These are phyloP conservation scores for Pristionchus exspectatus DNA, from an alignment of 2,888 invertebrate species.

Conservation along the genomic window DNA sequence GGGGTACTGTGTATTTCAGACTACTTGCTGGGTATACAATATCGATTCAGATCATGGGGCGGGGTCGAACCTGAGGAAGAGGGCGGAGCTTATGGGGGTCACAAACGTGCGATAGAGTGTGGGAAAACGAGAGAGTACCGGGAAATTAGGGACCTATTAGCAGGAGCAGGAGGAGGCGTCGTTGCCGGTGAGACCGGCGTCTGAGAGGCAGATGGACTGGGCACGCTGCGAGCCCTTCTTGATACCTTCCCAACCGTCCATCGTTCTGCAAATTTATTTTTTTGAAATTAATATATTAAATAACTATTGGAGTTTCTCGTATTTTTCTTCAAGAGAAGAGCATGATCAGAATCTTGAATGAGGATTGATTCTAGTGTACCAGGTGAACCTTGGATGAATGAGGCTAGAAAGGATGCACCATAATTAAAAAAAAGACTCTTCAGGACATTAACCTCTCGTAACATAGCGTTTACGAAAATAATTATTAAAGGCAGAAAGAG, in stretches of 20 bases:
- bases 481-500: too few relatives aligned
- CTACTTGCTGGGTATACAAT: not conserved
- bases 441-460: too few relatives aligned
- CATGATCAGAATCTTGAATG: too few relatives aligned
- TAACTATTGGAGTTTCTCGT: not conserved
- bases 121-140: not conserved
- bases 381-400: too few relatives aligned
- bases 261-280: slow-evolving; percentile 58
- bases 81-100: not conserved
- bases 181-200: slow-evolving; percentile 64
- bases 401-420: too few relatives aligned
- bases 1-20: slow-evolving; percentile 23
- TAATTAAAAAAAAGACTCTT: too few relatives aligned
- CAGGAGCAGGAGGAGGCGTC: slow-evolving; percentile 66
- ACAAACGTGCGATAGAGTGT: not conserved
- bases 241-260: slow-evolving; percentile 78
- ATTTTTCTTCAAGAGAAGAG: too few relatives aligned
- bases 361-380: too few relatives aligned
- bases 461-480: too few relatives aligned
- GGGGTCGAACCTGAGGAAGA: not conserved
- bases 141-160: slow-evolving; percentile 54
- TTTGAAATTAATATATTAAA: not conserved
- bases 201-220: slow-evolving; percentile 74
- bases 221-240: slow-evolving; percentile 71
- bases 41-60: not conserved